Evolutionary conservation across 2,113 vertebrate species (phyloP).

Genomic region (Amphilophus citrinellus): DNA sequence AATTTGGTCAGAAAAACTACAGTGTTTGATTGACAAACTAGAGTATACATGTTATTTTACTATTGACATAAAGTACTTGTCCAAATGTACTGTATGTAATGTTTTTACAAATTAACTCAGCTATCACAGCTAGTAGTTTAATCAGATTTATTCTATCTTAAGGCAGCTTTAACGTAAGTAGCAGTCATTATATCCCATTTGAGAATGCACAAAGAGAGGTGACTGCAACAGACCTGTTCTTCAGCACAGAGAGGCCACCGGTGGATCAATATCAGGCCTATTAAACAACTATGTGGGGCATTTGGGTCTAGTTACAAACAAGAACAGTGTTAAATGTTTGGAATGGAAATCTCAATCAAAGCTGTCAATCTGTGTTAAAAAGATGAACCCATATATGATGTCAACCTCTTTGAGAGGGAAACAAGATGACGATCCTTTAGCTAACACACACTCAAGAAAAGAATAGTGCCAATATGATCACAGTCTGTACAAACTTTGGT

Average conservation of each 20-base stretch:
- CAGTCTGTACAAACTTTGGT: background rate
- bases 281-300: slow-evolving; percentile 50
- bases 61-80: no score
- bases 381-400: slow-evolving; percentile 45
- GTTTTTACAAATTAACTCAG: slow-evolving; percentile 16
- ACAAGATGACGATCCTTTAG: slow-evolving; percentile 11
- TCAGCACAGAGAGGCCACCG: background rate
- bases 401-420: background rate
- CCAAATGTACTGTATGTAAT: background rate
- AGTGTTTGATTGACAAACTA: no score
- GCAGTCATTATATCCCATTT: slow-evolving; percentile 57
- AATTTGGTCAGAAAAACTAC: no score
- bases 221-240: slow-evolving; percentile 35
- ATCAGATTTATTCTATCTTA: slow-evolving; percentile 24
- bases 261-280: slow-evolving; percentile 52
- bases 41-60: no score
- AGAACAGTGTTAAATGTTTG: slow-evolving; percentile 27
- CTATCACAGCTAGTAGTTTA: slow-evolving; percentile 7
- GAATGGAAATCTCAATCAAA: slow-evolving; percentile 51
- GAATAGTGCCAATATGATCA: background rate
- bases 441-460: background rate
- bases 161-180: slow-evolving; percentile 54
- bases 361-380: slow-evolving; percentile 23
- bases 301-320: slow-evolving; percentile 33
- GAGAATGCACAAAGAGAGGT: slow-evolving; percentile 59